Evolutionary conservation across 2,113 vertebrate genomes (phyloP).

Genomic region (Melanerpes aurifrons): DNA sequence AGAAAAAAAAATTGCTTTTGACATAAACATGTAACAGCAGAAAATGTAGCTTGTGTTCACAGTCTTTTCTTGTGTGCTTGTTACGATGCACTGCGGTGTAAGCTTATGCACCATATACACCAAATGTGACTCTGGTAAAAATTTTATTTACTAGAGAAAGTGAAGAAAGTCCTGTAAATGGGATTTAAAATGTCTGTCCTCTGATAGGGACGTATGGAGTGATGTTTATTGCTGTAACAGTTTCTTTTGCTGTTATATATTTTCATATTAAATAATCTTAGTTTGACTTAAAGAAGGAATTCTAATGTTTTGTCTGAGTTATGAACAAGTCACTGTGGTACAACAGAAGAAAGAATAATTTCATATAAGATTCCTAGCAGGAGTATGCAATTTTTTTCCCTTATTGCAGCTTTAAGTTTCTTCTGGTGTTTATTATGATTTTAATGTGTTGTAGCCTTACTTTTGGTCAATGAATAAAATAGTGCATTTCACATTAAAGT

Average conservation of each 20-base stretch:
- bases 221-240: not conserved
- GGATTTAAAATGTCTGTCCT: not conserved
- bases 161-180: not conserved
- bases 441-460: not conserved
- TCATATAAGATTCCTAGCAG: not conserved
- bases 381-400: not conserved
- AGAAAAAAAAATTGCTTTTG: not conserved
- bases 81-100: not conserved
- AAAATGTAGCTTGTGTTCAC: not conserved
- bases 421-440: not conserved
- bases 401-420: not conserved
- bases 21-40: not conserved
- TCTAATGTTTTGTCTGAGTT: not conserved
- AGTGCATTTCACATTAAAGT: not conserved
- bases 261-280: not conserved
- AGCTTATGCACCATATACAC: not conserved
- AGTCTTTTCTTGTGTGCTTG: not conserved
- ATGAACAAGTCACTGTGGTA: not conserved
- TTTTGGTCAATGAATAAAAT: not conserved
- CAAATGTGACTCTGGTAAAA: not conserved
- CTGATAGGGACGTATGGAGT: not conserved
- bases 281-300: not conserved
- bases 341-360: not conserved
- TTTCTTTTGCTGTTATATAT: not conserved
- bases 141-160: not conserved